Percentiles rank a stretch among this genome's conserved stretches.
These are phyloP conservation scores for Brachionus calyciflorus DNA, from an alignment of 1,140 invertebrate species.

Conservation along the genomic window DNA sequence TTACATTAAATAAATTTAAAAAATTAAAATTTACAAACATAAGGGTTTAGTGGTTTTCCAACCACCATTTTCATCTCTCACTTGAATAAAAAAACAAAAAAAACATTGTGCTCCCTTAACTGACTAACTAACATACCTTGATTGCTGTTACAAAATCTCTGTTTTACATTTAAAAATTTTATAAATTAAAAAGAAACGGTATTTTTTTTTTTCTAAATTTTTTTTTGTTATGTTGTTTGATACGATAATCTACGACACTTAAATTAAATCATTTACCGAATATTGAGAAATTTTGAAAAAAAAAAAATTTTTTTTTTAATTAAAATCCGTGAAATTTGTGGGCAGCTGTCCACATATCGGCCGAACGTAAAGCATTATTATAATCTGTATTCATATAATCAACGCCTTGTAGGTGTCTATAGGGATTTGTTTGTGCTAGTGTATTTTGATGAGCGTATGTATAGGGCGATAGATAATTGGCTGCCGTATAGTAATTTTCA, in stretches of 20 bases:
- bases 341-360: slow-evolving; percentile 44
- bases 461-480: not conserved
- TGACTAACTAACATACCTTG: slow-evolving; percentile 7
- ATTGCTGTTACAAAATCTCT: not conserved
- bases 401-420: slow-evolving; percentile 27
- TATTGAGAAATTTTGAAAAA: no score
- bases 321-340: slow-evolving; percentile 45
- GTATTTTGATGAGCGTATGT: not conserved
- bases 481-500: not conserved
- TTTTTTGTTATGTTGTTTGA: not conserved
- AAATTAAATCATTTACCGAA: not conserved
- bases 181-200: not conserved
- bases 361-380: slow-evolving; percentile 36
- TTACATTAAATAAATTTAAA: no score
- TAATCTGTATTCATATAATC: slow-evolving; percentile 34
- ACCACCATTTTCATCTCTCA: no score
- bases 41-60: no score
- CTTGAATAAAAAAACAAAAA: no score
- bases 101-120: not conserved
- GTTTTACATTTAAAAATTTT: not conserved
- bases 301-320: not conserved
- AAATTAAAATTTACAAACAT: no score
- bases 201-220: not conserved
- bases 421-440: not conserved
- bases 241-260: not conserved